A percentile compares a stretch with the other conserved stretches of the same genome.
phyloP scores from a whole-genome alignment of 2,797 vertebrate species.

The Cyclura pinguis region DNA sequence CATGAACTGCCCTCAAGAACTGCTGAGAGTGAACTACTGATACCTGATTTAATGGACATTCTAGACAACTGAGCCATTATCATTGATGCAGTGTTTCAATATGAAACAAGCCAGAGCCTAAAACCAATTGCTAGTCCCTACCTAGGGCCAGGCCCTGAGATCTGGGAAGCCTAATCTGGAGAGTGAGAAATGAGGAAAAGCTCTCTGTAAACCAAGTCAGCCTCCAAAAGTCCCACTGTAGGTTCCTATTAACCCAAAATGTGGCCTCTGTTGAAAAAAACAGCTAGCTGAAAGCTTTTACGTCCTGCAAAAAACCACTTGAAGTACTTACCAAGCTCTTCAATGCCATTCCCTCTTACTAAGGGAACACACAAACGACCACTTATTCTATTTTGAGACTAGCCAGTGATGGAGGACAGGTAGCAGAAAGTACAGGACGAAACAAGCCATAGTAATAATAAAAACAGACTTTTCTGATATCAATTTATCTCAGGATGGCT shows the following conservation, averaged over 20 bases:
- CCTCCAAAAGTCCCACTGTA: neutral
- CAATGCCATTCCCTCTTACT: neutral
- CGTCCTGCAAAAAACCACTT: neutral
- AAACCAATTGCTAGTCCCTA: too few species aligned
- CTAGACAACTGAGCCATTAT: neutral
- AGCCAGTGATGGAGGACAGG: neutral
- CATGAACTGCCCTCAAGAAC: neutral
- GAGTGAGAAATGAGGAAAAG: neutral
- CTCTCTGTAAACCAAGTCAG: neutral
- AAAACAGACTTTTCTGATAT: neutral
- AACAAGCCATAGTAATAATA: neutral
- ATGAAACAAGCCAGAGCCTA: neutral
- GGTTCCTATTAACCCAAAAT: too few species aligned
- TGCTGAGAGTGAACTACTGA: neutral
- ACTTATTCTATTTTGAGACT: neutral
- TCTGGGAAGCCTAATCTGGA: neutral
- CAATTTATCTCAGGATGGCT: neutral
- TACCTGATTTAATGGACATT: neutral
- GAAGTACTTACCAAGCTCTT: neutral
- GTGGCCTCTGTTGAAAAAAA: too few species aligned
- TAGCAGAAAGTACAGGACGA: neutral
- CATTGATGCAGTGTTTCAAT: neutral
- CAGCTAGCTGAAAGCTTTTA: neutral
- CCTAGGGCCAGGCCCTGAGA: too few species aligned
- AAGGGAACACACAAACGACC: neutral